Evolutionary conservation across 2,888 invertebrate genomes (phyloP).

Genomic region (Galerucella nymphaeae): DNA sequence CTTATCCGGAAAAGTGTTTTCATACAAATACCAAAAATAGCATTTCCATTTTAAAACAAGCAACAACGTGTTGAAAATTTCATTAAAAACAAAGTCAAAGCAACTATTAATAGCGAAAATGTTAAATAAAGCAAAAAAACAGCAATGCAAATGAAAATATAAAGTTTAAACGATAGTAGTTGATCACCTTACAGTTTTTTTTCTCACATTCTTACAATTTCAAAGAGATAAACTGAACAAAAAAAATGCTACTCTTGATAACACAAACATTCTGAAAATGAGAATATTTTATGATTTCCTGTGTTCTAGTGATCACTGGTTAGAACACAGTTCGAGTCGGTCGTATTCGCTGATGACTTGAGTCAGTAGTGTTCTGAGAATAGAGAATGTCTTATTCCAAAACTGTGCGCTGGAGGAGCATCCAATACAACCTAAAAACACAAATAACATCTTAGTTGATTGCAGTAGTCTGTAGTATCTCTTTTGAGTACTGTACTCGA

Average conservation of each 20-base stretch:
- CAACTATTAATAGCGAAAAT: constrained; percentile 13
- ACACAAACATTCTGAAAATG: constrained; percentile 19
- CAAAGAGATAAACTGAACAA: neutral
- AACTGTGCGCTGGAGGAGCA: constrained; percentile 77
- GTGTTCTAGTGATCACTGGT: constrained; percentile 31
- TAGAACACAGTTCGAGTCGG: constrained; percentile 48
- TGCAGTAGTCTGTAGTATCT: too few relatives aligned
- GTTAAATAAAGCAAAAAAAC: constrained; percentile 6
- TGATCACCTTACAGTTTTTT: neutral
- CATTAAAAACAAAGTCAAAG: neutral
- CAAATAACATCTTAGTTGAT: neutral
- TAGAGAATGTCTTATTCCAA: constrained; percentile 90
- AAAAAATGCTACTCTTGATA: constrained; percentile 15
- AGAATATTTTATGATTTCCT: constrained; percentile 20
- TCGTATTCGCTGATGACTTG: constrained; percentile 41
- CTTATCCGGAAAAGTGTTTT: constrained; percentile 10
- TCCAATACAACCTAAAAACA: constrained; percentile 71
- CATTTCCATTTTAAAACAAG: constrained; percentile 1
- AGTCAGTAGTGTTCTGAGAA: constrained; percentile 67
- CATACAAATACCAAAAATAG: constrained; percentile 6
- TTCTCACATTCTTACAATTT: neutral
- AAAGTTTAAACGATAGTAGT: neutral
- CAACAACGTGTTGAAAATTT: neutral
- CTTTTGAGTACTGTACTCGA: too few relatives aligned
- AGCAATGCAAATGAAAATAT: neutral